Base-by-base conservation (phyloP, 2,797 vertebrate species). In the Cercopithecus petaurista region DNA sequence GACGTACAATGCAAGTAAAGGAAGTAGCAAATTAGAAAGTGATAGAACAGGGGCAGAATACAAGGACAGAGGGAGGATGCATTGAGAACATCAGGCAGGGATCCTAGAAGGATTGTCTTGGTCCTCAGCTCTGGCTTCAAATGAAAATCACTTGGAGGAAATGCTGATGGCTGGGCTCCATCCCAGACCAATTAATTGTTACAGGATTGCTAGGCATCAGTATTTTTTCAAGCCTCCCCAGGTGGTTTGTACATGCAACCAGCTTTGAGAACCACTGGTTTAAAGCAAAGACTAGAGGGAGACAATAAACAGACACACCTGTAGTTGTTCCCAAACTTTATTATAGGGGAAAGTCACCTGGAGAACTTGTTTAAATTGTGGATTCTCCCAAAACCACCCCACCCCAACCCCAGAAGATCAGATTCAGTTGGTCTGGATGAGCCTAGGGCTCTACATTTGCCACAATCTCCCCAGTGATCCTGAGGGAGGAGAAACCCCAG, bases 281-380 rank as follows among this genome's bases (percentile, higher is more conserved):
- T 92, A 83, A 93, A 93, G 88, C 86, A 95, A 93, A 90, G 30
- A 67, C 52, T 73, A 94, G 57, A 50, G 21, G 39, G 36, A 94
- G 39, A 85, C 87, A 91, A 96, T 90, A 93, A 97, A 96, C 81
- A 90, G 87, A 95, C 93, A 96, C 81, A 82, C 88, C 82, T 97
- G 73, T 50, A 75, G 33, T 85, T 92, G 95, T 93, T 88, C 84
- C 77, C 86, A 77, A 87, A 90, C 33, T 94, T 93, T 96, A 86
- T 94, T 83, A 90, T 91, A 88, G 79, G 79, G 46, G 52, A 89
- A 97, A 94, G 72, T 79, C 95, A 96, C 52, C 84, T 48, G 75
- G 75, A 90, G 52, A 93, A 30, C 36, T 79, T 93, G 26, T 88
- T 94, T 90, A 92, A 96, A 72, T 84, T 93, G 61, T 86, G 67